A percentile compares a stretch with the other conserved stretches of the same genome.
Conservation (phyloP, 2,113 vertebrate species). For the Cinclus mexicanus region DNA sequence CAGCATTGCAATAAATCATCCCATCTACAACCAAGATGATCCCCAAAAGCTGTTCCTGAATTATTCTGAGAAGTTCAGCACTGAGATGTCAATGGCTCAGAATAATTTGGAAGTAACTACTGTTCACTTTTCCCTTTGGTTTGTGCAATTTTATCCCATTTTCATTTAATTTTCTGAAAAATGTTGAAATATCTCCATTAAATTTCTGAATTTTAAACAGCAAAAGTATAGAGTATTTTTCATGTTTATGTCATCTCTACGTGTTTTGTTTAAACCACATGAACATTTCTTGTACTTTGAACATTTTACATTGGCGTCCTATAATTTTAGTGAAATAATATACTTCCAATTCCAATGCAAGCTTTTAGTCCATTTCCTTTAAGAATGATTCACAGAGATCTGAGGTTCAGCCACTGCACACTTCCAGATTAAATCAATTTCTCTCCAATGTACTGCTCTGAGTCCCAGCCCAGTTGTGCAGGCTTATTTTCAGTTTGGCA, state of each 20-base stretch:
- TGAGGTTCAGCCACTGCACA: background rate
- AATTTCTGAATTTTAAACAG: background rate
- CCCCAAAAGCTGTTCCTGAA: background rate
- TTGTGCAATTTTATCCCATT: background rate
- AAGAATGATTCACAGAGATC: background rate
- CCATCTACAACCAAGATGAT: background rate
- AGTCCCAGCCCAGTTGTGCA: background rate
- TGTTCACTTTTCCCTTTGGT: background rate
- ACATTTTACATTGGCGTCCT: background rate
- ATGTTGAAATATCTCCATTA: background rate
- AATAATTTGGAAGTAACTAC: background rate
- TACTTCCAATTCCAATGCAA: background rate
- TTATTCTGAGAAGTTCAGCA: background rate
- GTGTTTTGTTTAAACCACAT: background rate
- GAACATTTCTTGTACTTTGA: background rate
- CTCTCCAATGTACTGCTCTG: background rate
- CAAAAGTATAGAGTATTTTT: background rate
- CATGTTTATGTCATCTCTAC: background rate
- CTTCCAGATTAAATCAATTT: background rate
- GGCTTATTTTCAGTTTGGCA: background rate
- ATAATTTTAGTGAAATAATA: background rate
- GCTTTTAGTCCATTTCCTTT: background rate
- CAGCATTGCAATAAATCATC: background rate
- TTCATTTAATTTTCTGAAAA: background rate
- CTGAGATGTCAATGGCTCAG: background rate